These are phyloP conservation scores for Nibea albiflora DNA, from an alignment of 2,113 vertebrate genomes.

Conservation along the genomic window DNA sequence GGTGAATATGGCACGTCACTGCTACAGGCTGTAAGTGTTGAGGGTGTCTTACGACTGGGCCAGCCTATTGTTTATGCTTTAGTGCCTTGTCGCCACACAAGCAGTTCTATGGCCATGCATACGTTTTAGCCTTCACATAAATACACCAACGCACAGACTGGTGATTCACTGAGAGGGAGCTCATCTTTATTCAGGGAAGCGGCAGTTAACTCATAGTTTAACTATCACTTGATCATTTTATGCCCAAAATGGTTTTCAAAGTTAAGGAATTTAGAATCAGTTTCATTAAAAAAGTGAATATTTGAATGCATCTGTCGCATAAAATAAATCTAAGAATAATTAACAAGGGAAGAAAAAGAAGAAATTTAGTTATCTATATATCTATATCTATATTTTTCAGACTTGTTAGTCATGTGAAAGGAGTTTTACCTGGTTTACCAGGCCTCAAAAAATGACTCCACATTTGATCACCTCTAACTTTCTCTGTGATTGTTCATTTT, in stretches of 20 bases:
- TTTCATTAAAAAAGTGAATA: background rate
- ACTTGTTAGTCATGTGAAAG: no score
- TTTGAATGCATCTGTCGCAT: background rate
- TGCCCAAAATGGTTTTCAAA: background rate
- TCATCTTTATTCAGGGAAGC: background rate
- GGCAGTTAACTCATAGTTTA: background rate
- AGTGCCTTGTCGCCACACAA: slow-evolving; percentile 57
- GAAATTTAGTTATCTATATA: no score
- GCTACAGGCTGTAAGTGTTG: slow-evolving; percentile 70
- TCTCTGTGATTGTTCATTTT: no score
- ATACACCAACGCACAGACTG: background rate
- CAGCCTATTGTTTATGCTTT: slow-evolving; percentile 56
- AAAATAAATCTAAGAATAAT: no score
- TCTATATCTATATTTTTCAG: no score
- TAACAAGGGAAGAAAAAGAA: no score
- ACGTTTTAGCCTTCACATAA: background rate
- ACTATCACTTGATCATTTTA: background rate
- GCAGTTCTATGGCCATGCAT: slow-evolving; percentile 11
- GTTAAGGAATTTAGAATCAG: background rate
- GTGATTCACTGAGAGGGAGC: background rate
- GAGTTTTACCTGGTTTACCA: no score
- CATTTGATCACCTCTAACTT: no score
- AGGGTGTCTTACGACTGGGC: slow-evolving; percentile 45
- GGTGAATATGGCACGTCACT: slow-evolving; percentile 76
- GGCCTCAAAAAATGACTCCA: no score